Evolutionary conservation across 1,140 invertebrate species (phyloP).

Genomic region (Brachionus plicatilis): DNA sequence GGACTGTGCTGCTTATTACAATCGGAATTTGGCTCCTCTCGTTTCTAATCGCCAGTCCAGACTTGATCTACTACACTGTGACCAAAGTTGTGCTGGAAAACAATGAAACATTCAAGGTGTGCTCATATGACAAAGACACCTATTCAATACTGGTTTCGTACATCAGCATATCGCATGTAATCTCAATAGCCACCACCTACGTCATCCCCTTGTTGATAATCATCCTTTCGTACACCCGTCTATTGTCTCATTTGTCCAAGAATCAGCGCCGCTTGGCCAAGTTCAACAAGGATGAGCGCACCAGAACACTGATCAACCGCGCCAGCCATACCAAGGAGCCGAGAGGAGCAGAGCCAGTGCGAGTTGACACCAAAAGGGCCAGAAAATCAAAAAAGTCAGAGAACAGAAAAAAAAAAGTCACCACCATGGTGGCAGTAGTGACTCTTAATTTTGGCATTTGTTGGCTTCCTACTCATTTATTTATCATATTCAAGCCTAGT

Average conservation of each 20-base stretch:
- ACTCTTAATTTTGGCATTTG: constrained; percentile 37
- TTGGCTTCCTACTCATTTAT: constrained; percentile 36
- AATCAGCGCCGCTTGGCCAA: constrained; percentile 28
- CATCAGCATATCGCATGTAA: constrained; percentile 22
- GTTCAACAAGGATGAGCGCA: neutral
- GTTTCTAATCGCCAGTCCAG: constrained; percentile 8
- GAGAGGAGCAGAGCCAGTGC: neutral
- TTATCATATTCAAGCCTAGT: neutral
- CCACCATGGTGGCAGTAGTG: constrained; percentile 29
- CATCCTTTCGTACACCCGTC: constrained; percentile 4
- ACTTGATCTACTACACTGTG: constrained; percentile 15
- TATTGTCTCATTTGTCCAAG: constrained; percentile 25
- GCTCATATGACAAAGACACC: neutral
- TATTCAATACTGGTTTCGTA: constrained; percentile 8
- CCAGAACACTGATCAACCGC: neutral
- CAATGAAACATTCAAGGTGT: neutral
- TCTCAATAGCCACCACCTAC: constrained; percentile 35
- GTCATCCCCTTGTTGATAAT: constrained; percentile 26
- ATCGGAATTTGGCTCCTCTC: constrained; percentile 20
- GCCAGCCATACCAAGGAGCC: neutral
- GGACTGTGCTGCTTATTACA: neutral
- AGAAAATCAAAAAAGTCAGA: neutral
- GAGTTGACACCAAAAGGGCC: neutral
- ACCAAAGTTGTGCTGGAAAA: neutral
- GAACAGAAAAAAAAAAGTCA: constrained; percentile 35